A percentile compares a stretch with the other conserved stretches of the same genome.
phyloP scores from a whole-genome alignment of 2,113 vertebrate species.

The Stigmatopora argus region DNA sequence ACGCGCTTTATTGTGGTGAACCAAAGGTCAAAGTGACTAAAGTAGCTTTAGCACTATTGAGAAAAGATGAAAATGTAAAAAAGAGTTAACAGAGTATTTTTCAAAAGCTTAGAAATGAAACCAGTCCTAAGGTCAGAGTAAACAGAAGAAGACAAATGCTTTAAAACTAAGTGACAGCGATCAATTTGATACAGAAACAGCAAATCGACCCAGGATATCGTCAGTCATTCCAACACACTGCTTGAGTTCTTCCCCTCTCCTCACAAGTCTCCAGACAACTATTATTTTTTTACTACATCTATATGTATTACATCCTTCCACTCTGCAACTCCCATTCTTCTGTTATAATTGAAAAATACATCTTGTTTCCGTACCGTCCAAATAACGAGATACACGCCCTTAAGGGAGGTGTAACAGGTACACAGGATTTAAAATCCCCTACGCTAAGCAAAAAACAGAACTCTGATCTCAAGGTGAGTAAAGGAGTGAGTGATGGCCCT shows the following conservation, averaged over 20 bases:
- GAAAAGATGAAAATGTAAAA: not conserved
- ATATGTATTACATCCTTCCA: conserved; percentile 38
- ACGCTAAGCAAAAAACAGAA: conserved; percentile 37
- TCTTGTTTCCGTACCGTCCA: conserved; percentile 37
- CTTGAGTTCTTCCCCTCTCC: conserved; percentile 18
- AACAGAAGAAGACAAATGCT: conserved; percentile 14
- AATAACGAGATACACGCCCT: conserved; percentile 44
- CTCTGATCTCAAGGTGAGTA: conserved; percentile 23
- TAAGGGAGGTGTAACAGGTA: conserved; percentile 27
- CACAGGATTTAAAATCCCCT: conserved; percentile 43
- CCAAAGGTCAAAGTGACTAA: conserved; percentile 9
- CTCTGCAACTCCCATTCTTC: conserved; percentile 7
- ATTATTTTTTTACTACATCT: conserved; percentile 15
- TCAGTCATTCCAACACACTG: conserved; percentile 7
- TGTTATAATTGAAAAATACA: conserved; percentile 33
- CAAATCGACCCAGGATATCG: conserved; percentile 32
- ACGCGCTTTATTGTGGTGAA: not conserved
- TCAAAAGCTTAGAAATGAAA: not conserved
- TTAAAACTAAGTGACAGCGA: conserved; percentile 26
- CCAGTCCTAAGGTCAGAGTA: conserved; percentile 1
- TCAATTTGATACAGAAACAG: conserved; percentile 30
- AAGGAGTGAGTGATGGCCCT: conserved; percentile 10
- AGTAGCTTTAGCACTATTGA: too few species aligned
- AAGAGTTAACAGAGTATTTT: not conserved
- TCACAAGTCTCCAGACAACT: not conserved